Evolutionary conservation across 2,888 invertebrate genomes (phyloP).

Genomic region (Sarcophaga subvicina): DNA sequence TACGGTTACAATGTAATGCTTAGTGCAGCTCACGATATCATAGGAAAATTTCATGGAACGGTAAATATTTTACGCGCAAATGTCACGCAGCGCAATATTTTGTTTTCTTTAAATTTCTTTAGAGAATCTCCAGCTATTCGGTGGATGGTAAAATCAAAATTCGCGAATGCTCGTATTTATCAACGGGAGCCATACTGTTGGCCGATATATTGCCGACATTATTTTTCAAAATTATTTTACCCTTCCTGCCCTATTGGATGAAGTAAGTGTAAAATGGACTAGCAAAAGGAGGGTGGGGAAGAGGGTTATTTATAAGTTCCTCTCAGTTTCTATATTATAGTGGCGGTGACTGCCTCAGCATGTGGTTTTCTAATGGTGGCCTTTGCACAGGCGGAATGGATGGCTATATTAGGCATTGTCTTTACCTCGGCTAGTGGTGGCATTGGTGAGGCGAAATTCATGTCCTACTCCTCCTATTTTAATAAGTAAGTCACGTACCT

Average conservation of each 20-base stretch:
- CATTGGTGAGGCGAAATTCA: slow-evolving; percentile 90
- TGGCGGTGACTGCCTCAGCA: slow-evolving; percentile 84
- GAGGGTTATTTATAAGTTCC: neutral
- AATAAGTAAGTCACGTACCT: slow-evolving; percentile 83
- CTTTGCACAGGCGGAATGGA: slow-evolving; percentile 84
- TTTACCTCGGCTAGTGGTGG: slow-evolving; percentile 89
- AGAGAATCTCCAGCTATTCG: slow-evolving; percentile 59
- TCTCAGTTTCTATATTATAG: slow-evolving; percentile 84
- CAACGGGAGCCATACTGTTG: slow-evolving; percentile 89
- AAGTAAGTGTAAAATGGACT: slow-evolving; percentile 82
- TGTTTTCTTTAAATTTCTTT: neutral
- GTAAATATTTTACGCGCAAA: slow-evolving; percentile 61
- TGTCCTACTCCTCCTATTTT: slow-evolving; percentile 88
- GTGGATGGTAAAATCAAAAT: no score
- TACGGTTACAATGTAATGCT: slow-evolving; percentile 94
- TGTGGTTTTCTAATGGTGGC: slow-evolving; percentile 88
- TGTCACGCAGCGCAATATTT: neutral
- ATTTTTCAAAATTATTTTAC: slow-evolving; percentile 87
- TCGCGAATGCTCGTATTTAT: slow-evolving; percentile 85
- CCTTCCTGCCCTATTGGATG: slow-evolving; percentile 86
- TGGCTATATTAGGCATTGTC: slow-evolving; percentile 87
- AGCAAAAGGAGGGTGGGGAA: neutral
- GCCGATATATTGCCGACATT: slow-evolving; percentile 91
- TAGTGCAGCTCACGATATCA: slow-evolving; percentile 91
- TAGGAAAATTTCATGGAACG: slow-evolving; percentile 77